Evolutionary conservation across 2,888 invertebrate species (phyloP), one percentile per base, ranked within the genome.

Genomic region (Scaptomyza cyrtandrae): DNA sequence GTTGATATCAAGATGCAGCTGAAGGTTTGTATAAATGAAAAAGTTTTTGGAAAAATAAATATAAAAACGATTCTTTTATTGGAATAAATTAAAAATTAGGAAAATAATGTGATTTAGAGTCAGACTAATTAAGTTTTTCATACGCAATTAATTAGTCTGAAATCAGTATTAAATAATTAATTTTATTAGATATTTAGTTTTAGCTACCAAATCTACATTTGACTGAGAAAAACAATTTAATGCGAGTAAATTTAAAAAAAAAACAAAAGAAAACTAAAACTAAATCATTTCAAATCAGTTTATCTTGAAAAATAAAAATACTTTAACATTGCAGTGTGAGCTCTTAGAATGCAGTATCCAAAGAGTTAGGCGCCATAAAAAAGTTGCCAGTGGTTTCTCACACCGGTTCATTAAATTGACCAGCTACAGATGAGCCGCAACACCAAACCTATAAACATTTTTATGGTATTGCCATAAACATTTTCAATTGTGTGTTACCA

Each of bases 1-100:
- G 53, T 63, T 53, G 80, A 76, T 71, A 73, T 88, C 37, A 88
- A 83, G 60, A 89, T 89, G 89, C 89, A 89, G 86, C 62, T 90
- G 64, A 89, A 89, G 89, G 89, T 89, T 70, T 60, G 82, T 87
- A 69, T 29, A 29, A 29, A 24, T 24, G 5, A 24, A 24, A 24
- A 24, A 19, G 19, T 19, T 19, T 19, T 19, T 19, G 19, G 19
- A 19, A 19, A 19, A 19, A 19, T 19, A 19, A 1, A 19, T 19
- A 19, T 19, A 19, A 19, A 19, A 19, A 19, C 2, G 19, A 27
- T n/a, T n/a, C n/a, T n/a, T n/a, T n/a, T n/a, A 10, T 33, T 33
- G 29, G 5, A 29, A 29, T 29, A 6, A 14, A 16, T 41, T 24
- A 24, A 9, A 16, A 27, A 19, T 7, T 16, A 9, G 11, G 29